Evolutionary conservation across 2,888 invertebrate genomes (phyloP), one percentile per base, ranked within the genome.

Genomic region (Cyrtodaria siliqua): DNA sequence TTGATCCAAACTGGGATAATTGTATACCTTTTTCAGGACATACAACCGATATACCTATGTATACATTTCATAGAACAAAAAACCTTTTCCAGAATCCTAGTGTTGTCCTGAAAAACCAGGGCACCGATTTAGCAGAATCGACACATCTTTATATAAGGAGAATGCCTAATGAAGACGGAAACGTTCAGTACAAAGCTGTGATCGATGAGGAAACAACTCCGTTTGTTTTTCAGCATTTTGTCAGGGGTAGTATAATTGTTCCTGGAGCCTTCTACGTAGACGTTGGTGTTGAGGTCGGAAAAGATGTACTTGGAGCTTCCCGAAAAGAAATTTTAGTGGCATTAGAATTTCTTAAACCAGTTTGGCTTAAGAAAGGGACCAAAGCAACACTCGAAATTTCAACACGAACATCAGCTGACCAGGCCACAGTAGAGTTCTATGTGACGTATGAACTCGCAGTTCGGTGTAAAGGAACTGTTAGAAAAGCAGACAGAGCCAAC

Each of bases 211-310:
- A 6, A 44, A 44, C 44, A 16, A 18, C 20, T 16, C 77, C 84
- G 4, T 82, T 74, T 59, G 70, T 83, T 8, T 86, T 70, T 55
- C 68, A 79, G 9, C 86, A 86, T 59, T 29, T 59, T n/a, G 73
- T 86, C 0, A 44, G 16, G 6, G 20, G 20, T 4, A 44, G 6
- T 3, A 20, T 20, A 6, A 6, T 44, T 16, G n/a, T 44, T 9
- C 44, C 44, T 3, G 44, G 44, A 16, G 44, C 44, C 3, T 44
- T 44, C 16, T 44, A 44, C 16, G 20, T 16, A 6, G 44, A 44
- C 16, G 44, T 44, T 6, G 44, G 44, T 3, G 4, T 16, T 9
- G 16, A 18, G n/a, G 16, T 44, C 3, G 44, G n/a, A 3, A 20
- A 44, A 18, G 6, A 16, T 16, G 4, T 44, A 9, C n/a, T 44